A percentile compares a stretch with the other conserved stretches of the same genome.
Evolutionary conservation across 2,888 invertebrate species (phyloP).

Genomic region (Oxyteleia sp.): DNA sequence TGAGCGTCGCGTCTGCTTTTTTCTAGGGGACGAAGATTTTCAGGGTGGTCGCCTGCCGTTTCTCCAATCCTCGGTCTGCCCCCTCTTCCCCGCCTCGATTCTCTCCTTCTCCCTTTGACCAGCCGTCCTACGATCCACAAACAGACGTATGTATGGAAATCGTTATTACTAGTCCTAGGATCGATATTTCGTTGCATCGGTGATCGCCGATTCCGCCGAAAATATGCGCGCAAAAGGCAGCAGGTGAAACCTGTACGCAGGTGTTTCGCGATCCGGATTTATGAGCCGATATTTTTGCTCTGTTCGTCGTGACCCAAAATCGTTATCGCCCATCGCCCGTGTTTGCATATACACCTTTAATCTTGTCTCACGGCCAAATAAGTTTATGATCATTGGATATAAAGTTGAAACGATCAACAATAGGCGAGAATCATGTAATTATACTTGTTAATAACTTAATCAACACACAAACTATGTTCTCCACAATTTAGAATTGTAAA

Average conservation of each 20-base stretch:
- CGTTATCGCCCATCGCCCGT: conserved; percentile 52
- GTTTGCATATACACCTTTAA: conserved; percentile 60
- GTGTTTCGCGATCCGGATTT: conserved; percentile 53
- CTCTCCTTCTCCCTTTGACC: not conserved
- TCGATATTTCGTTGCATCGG: conserved; percentile 22
- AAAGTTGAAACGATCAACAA: too few relatives aligned
- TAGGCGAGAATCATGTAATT: too few relatives aligned
- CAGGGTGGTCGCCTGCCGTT: conserved; percentile 67
- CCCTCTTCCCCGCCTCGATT: not conserved
- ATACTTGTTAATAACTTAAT: too few relatives aligned
- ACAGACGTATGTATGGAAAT: conserved; percentile 50
- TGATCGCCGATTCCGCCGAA: conserved; percentile 45
- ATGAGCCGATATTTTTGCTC: conserved; percentile 36
- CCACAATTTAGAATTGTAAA: too few relatives aligned
- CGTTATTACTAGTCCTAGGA: conserved; percentile 43
- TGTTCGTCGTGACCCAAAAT: conserved; percentile 56
- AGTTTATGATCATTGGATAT: conserved; percentile 49
- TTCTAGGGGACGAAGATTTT: conserved; percentile 58
- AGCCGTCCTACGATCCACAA: conserved; percentile 17
- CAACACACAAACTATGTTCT: too few relatives aligned
- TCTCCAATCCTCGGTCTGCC: conserved; percentile 1
- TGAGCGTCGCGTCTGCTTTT: conserved; percentile 70
- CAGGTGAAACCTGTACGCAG: conserved; percentile 60
- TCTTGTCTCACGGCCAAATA: conserved; percentile 30
- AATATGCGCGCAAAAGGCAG: conserved; percentile 32